phyloP scores from a whole-genome alignment of 2,797 vertebrate species.

The Cirrhinus mrigala region DNA sequence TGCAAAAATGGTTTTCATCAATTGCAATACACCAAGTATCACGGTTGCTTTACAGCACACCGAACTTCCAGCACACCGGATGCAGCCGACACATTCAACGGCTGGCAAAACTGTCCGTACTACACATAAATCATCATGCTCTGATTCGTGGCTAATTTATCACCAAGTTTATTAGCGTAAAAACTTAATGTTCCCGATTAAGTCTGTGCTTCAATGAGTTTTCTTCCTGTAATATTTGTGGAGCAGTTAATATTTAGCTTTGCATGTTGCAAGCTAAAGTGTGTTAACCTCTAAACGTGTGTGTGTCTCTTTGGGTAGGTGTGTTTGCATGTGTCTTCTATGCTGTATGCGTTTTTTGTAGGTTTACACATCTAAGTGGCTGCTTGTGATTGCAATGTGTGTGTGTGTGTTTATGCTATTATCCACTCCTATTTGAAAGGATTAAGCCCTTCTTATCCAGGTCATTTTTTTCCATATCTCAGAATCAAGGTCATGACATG shows the following conservation, averaged over 20 bases:
- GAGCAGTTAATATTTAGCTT: constrained; percentile 63
- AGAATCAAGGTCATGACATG: constrained; percentile 32
- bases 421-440: constrained; percentile 4
- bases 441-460: constrained; percentile 11
- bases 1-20: constrained; percentile 61
- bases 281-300: background rate
- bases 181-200: constrained; percentile 24
- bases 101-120: background rate
- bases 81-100: background rate
- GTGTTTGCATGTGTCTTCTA: constrained; percentile 29
- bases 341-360: constrained; percentile 27
- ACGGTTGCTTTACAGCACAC: background rate
- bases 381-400: background rate
- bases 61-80: background rate
- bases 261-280: constrained; percentile 64
- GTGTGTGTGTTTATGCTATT: constrained; percentile 20
- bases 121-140: background rate
- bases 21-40: background rate
- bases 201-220: constrained; percentile 18
- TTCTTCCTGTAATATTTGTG: constrained; percentile 61
- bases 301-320: background rate
- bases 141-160: constrained; percentile 35
- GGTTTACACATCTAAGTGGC: background rate
- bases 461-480: background rate
- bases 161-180: constrained; percentile 33